Evolutionary conservation across 2,797 vertebrate genomes (phyloP).

Genomic region (Clamator glandarius): DNA sequence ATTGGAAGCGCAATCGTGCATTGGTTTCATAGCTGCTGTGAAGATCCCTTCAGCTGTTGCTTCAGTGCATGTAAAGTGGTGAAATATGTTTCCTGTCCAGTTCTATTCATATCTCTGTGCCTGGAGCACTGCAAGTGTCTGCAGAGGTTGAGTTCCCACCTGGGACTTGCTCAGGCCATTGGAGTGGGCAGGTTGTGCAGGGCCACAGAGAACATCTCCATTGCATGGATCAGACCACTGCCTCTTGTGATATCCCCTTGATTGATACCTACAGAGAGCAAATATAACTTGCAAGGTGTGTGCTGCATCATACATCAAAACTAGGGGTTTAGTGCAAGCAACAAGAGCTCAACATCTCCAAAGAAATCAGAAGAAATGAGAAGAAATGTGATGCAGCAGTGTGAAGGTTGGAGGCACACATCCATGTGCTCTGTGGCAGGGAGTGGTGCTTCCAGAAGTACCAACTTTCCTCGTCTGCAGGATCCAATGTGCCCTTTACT

Average conservation of each 20-base stretch:
- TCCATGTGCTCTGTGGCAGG: background rate
- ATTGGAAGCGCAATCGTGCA: background rate
- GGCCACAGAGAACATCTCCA: background rate
- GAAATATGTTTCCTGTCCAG: background rate
- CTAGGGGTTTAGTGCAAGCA: background rate
- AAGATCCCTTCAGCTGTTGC: background rate
- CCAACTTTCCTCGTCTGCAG: background rate
- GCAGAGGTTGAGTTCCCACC: background rate
- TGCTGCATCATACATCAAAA: background rate
- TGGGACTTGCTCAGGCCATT: background rate
- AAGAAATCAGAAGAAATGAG: background rate
- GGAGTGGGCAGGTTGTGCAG: background rate
- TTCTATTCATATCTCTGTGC: background rate
- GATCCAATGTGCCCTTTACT: accelerated
- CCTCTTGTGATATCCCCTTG: accelerated
- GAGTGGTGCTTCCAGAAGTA: background rate
- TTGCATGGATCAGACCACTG: background rate
- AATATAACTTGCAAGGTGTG: background rate
- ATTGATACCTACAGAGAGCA: background rate
- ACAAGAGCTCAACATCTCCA: background rate
- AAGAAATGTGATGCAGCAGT: accelerated
- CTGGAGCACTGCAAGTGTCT: background rate
- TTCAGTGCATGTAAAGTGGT: background rate
- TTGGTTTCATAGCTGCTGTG: background rate
- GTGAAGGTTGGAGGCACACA: background rate